phyloP scores from a whole-genome alignment of 1,140 invertebrate genomes.

The Temnothorax longispinosus region DNA sequence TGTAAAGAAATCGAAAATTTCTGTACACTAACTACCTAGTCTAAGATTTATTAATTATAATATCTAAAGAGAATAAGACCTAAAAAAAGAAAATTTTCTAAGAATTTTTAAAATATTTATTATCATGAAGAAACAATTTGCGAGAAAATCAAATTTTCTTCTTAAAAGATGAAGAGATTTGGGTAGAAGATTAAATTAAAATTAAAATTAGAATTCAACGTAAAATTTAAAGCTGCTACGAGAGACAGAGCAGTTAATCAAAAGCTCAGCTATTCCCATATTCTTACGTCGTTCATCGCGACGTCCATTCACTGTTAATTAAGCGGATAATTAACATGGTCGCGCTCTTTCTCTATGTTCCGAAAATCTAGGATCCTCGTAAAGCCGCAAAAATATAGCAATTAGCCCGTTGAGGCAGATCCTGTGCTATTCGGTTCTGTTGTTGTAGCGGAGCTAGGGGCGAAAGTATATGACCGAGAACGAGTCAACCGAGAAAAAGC shows the following conservation, averaged over 20 bases:
- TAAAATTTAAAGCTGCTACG: background rate
- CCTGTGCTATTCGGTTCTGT: background rate
- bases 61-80: background rate
- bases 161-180: background rate
- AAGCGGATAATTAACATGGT: constrained; percentile 44
- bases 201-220: constrained; percentile 28
- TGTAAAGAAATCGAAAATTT: background rate
- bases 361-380: constrained; percentile 46
- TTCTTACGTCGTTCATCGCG: background rate
- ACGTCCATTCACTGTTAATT: constrained; percentile 39
- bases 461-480: constrained; percentile 36
- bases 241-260: constrained; percentile 33
- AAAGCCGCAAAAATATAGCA: constrained; percentile 46
- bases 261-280: constrained; percentile 3
- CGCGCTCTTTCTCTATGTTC: background rate
- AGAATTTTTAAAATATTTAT: background rate
- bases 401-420: constrained; percentile 28
- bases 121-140: background rate
- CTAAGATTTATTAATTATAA: background rate
- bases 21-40: background rate
- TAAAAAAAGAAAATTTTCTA: background rate
- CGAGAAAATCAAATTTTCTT: background rate
- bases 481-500: constrained; percentile 40
- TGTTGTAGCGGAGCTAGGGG: background rate
- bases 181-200: constrained; percentile 11